Evolutionary conservation across 1,140 invertebrate genomes (phyloP), one percentile per base, ranked within the genome.

Genomic region (Monochamus saltuarius): DNA sequence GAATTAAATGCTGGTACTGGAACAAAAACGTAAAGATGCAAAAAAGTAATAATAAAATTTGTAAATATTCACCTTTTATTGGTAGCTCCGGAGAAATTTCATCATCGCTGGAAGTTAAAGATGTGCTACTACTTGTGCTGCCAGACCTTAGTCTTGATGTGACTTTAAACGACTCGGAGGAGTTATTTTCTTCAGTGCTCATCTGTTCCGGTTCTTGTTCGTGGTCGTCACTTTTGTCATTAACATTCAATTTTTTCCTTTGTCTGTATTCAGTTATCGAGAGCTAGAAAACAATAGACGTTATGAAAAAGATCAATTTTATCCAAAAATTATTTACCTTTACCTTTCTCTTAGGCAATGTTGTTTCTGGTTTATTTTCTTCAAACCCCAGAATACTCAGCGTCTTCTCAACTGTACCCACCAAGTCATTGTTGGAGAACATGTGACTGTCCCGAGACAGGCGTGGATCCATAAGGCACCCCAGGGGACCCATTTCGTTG

Each of bases 181-280:
- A 70, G 64, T 77, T 73, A 22, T 77, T 77, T 40, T 72, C 72
- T 39, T 72, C 72, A 8, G 61, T 62, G n/a, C 62, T 58, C 7
- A 50, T 59, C 2, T 52, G 7, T 39, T 67, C 66, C 0, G 42
- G 37, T 47, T 65, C 61, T 46, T 9, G 42, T 45, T 69, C 66
- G 34, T 62, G 56, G 16, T 71, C 73, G 13, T 67, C 61, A 4
- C 39, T 62, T 56, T 64, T 69, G 35, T 71, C 69, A 46, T 66
- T 73, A n/a, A 62, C 64, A 4, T 77, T 81, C 19, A 81, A 76
- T 64, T 84, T 82, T 59, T 86, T 86, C 14, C 87, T 78, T 69
- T 87, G 84, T 14, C 87, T 79, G 69, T 89, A 89, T 65, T 89
- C 88, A 9, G 85, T 83, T 69, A 89, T 84, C 7, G 87, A 88